Evolutionary conservation across 2,888 invertebrate genomes (phyloP).

Genomic region (Macrophya annulata): DNA sequence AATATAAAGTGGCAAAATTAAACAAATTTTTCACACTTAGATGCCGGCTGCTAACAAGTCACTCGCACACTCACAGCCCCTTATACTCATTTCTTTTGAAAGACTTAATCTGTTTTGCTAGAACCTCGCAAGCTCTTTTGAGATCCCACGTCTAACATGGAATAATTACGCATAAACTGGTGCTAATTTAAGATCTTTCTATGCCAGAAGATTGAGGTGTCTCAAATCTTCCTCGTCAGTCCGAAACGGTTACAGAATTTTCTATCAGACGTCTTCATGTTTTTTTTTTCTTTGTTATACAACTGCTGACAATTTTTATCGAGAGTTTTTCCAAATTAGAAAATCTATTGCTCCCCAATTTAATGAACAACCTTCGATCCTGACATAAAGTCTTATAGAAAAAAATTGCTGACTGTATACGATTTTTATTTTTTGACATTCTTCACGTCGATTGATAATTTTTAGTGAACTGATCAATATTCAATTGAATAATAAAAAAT

Average conservation of each 20-base stretch:
- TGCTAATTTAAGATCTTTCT: background rate
- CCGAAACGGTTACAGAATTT: background rate
- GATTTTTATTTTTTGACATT: background rate
- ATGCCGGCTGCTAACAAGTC: slow-evolving; percentile 9
- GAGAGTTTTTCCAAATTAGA: background rate
- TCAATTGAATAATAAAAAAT: no score
- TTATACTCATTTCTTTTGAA: slow-evolving; percentile 20
- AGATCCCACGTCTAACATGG: background rate
- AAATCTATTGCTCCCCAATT: background rate
- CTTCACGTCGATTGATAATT: background rate
- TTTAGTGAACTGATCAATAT: background rate
- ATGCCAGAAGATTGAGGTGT: background rate
- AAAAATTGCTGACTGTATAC: background rate
- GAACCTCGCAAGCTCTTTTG: background rate
- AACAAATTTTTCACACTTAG: slow-evolving; percentile 32
- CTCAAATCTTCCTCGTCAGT: background rate
- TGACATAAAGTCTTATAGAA: background rate
- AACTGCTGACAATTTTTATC: background rate
- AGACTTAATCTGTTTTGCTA: slow-evolving; percentile 19
- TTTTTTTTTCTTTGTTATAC: background rate
- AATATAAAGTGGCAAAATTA: slow-evolving; percentile 48
- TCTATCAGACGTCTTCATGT: background rate
- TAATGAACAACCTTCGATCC: background rate
- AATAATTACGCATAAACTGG: background rate
- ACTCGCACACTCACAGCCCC: background rate